These are phyloP conservation scores for Phalacrocorax brasilianus DNA, from an alignment of 2,113 vertebrate genomes.

Conservation along the genomic window DNA sequence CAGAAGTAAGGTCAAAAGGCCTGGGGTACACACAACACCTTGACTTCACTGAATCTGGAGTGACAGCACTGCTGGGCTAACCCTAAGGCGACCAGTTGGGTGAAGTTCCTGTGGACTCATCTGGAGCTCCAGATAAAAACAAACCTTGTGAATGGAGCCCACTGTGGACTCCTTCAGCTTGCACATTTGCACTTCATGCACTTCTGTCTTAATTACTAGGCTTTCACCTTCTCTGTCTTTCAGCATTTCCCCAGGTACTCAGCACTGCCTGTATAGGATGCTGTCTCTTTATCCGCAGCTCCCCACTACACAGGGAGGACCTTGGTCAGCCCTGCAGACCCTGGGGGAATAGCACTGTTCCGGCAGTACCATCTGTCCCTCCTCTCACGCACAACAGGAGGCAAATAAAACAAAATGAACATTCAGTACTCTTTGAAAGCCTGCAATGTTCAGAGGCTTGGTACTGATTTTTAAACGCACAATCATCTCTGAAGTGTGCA, in stretches of 20 bases:
- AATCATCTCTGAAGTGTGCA: not conserved
- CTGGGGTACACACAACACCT: not conserved
- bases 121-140: not conserved
- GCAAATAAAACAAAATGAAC: not conserved
- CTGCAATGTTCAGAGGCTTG: not conserved
- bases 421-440: not conserved
- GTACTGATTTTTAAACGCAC: not conserved
- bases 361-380: not conserved
- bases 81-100: not conserved
- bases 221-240: not conserved
- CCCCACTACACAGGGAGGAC: not conserved
- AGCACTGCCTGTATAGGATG: not conserved
- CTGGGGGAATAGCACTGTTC: not conserved
- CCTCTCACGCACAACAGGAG: not conserved
- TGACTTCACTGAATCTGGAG: not conserved
- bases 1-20: not conserved
- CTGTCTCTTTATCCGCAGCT: not conserved
- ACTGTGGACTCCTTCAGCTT: not conserved
- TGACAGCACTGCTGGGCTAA: not conserved
- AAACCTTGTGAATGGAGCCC: not conserved
- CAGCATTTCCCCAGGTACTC: not conserved
- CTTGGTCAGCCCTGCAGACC: not conserved
- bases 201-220: not conserved
- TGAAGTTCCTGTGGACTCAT: not conserved
- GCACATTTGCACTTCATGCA: not conserved